phyloP scores from a whole-genome alignment of 2,888 invertebrate genomes.

The Lamellibrachia columna region DNA sequence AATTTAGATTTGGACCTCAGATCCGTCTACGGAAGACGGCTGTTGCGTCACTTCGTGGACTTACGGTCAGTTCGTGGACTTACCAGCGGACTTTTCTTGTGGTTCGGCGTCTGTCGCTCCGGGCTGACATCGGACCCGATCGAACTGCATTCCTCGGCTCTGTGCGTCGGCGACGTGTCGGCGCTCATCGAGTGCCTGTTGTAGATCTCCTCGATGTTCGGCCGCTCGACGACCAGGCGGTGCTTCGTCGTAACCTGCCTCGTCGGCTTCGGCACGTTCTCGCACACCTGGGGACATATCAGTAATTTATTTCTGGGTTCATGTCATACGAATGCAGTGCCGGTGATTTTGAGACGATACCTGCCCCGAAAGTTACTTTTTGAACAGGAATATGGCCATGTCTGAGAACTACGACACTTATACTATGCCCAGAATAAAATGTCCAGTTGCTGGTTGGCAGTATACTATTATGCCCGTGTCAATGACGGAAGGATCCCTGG shows the following conservation, averaged over 20 bases:
- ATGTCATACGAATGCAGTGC: not conserved
- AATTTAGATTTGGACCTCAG: not conserved
- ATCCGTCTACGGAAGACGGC: not conserved
- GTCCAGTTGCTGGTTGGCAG: too few species aligned
- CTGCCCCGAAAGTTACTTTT: too few species aligned
- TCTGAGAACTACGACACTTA: too few species aligned
- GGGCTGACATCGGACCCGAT: constrained; percentile 9
- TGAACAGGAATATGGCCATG: too few species aligned
- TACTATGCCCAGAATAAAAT: too few species aligned
- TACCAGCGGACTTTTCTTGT: not conserved
- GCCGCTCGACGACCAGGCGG: not conserved
- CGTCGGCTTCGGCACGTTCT: constrained; percentile 5
- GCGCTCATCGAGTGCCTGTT: not conserved
- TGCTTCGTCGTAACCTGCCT: not conserved
- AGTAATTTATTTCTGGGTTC: not conserved
- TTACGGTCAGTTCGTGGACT: not conserved
- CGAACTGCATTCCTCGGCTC: not conserved
- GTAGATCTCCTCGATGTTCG: not conserved
- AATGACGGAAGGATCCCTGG: not conserved
- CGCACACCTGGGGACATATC: not conserved
- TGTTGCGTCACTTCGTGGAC: not conserved
- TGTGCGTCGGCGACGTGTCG: not conserved
- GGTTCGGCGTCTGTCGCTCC: not conserved
- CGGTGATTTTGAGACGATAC: too few species aligned
- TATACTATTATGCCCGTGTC: not conserved